Evolutionary conservation across 2,113 vertebrate genomes (phyloP).

Genomic region (Castor canadensis): DNA sequence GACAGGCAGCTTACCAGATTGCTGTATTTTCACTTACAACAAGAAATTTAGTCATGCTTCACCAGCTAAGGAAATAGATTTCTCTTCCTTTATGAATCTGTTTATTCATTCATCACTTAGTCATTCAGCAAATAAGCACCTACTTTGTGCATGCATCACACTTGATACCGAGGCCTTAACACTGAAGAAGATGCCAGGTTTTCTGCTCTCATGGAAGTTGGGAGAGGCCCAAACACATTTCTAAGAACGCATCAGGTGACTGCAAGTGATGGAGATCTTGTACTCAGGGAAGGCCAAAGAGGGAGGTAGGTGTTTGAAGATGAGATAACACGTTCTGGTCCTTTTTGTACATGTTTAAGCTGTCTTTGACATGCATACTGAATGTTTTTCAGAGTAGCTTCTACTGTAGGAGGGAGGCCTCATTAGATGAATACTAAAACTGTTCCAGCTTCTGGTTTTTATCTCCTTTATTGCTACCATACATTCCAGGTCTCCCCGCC

Average conservation of each 20-base stretch:
- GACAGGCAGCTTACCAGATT: slow-evolving; percentile 11
- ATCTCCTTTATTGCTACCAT: slow-evolving; percentile 58
- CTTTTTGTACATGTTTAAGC: neutral
- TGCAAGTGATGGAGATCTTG: too few relatives aligned
- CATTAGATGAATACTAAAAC: slow-evolving; percentile 52
- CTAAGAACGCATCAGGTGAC: neutral
- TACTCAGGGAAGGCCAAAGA: too few relatives aligned
- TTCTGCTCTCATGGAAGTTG: neutral
- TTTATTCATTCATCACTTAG: slow-evolving; percentile 16
- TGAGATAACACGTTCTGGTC: neutral
- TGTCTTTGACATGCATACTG: slow-evolving; percentile 30
- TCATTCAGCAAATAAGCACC: neutral
- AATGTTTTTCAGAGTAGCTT: neutral
- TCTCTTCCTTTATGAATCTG: slow-evolving; percentile 1
- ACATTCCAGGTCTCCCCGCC: slow-evolving; percentile 7
- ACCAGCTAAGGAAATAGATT: slow-evolving; percentile 41
- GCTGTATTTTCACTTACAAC: slow-evolving; percentile 1
- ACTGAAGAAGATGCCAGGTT: neutral
- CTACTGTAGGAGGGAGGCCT: slow-evolving; percentile 44
- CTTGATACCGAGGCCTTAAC: neutral
- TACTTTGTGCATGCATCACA: neutral
- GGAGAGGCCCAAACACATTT: neutral
- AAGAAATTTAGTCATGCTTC: slow-evolving; percentile 30
- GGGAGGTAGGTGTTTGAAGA: neutral
- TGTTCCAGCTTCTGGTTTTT: slow-evolving; percentile 11